Percentiles rank a stretch among this genome's conserved stretches.
These are phyloP conservation scores for Eptatretus atami DNA, from an alignment of 2,797 vertebrate genomes.

Conservation along the genomic window DNA sequence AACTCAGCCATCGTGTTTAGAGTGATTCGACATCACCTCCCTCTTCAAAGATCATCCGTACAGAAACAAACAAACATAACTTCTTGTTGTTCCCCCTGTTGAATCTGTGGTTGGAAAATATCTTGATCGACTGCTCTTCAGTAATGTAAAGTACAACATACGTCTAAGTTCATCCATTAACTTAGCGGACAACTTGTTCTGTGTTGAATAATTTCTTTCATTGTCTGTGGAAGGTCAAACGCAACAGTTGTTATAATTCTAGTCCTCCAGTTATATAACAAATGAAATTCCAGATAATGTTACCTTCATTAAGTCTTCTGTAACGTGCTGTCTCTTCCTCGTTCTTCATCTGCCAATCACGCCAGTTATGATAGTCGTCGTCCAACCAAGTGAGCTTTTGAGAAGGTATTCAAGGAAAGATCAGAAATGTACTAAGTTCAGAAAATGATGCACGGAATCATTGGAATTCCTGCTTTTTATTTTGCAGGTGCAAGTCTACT, in stretches of 20 bases:
- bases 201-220: slow-evolving; percentile 3
- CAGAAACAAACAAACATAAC: no score
- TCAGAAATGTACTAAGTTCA: neutral
- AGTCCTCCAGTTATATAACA: no score
- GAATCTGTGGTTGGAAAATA: no score
- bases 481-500: no score
- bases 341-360: slow-evolving; percentile 3
- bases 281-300: neutral
- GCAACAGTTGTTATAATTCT: neutral
- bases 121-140: no score
- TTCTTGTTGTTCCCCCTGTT: no score
- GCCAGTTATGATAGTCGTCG: slow-evolving; percentile 3
- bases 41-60: no score
- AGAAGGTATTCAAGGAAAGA: neutral
- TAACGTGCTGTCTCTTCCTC: neutral
- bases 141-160: neutral
- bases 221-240: neutral
- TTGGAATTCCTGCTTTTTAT: neutral
- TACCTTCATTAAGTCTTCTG: slow-evolving; percentile 4
- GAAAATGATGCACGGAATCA: neutral
- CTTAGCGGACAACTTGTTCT: neutral
- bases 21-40: no score
- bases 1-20: no score
- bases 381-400: slow-evolving; percentile 1
- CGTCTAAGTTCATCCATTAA: slow-evolving; percentile 1